A percentile compares a stretch with the other conserved stretches of the same genome.
phyloP scores from a whole-genome alignment of 1,140 invertebrate genomes.

The Diprion similis region DNA sequence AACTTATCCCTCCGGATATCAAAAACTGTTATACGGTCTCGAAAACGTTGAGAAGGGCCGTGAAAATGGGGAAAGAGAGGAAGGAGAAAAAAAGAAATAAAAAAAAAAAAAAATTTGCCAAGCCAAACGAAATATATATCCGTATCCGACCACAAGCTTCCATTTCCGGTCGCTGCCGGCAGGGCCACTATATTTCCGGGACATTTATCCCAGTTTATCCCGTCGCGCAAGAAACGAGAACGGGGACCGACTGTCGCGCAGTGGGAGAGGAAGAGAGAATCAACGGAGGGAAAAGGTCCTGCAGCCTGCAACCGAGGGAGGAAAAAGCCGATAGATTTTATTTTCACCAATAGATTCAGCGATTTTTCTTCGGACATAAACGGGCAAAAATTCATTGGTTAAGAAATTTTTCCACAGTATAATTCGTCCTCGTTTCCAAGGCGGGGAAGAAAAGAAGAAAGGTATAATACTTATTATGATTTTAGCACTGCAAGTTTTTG shows the following conservation, averaged over 20 bases:
- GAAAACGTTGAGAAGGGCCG: constrained; percentile 27
- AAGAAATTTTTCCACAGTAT: no score
- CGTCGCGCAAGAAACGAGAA: constrained; percentile 37
- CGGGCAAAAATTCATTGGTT: no score
- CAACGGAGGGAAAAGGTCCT: constrained; percentile 14
- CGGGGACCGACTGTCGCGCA: constrained; percentile 40
- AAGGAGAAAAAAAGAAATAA: constrained; percentile 17
- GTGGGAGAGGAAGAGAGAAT: constrained; percentile 26
- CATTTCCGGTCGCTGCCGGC: constrained; percentile 63
- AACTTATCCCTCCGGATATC: constrained; percentile 52
- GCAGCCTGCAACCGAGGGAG: constrained; percentile 22
- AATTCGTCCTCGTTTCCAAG: no score
- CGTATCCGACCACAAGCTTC: constrained; percentile 64
- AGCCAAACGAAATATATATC: constrained; percentile 60
- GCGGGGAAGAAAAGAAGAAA: no score
- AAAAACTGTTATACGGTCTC: constrained; percentile 47
- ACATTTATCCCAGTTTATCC: constrained; percentile 65
- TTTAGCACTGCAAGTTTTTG: no score
- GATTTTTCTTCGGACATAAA: no score
- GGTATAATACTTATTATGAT: no score
- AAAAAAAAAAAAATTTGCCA: constrained; percentile 45
- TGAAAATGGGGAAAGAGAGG: constrained; percentile 14
- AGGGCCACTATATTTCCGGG: constrained; percentile 62
- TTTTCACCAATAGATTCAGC: neutral
- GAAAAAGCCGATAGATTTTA: neutral